Evolutionary conservation across 2,113 vertebrate species (phyloP), one percentile per base, ranked within the genome.

Genomic region (Tauraco erythrolophus): DNA sequence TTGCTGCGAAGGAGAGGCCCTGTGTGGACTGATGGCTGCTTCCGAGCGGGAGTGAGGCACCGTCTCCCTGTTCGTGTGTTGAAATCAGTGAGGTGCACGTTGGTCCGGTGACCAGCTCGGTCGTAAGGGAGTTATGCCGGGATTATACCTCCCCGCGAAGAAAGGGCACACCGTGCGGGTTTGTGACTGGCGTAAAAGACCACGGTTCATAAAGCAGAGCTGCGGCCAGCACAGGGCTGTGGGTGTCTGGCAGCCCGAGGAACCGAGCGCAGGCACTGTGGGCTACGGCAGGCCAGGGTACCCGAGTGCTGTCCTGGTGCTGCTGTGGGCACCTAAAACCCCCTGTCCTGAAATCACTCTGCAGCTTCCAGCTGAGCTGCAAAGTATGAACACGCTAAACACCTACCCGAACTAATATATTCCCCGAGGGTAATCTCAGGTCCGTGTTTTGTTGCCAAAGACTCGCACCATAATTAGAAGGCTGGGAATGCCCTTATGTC

Each of bases 191-290:
- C 5, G 23, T 16, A 7, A 41, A 61, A 48, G 57, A n/a, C 23
- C 37, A 3, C 19, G 14, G 27, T 12, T 53, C 31, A 25, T 53
- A 43, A 48, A 45, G 35, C 33, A 31, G 7, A 69, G 53, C 80
- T n/a, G 48, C 60, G 25, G 51, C 43, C 0, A 0, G 31, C 37
- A 19, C 39, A 25, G 1, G 1, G 0, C 2, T 2, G 2, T 5
- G 45, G 39, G 16, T 19, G 9, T 8, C 60, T 24, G 57, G 9
- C 28, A 33, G 22, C 25, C 66, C 23, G 7, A 35, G 68, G 23
- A 65, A 9, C 25, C 1, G 2, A 41, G 39, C 1, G 6, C 53
- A 11, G 89, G 28, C 58, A 4, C 35, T 4, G 2, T 0, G 2
- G 39, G 37, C 30, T n/a, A 21, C 2, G 8, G 48, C 15, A 64